Evolutionary conservation across 1,140 invertebrate genomes (phyloP).

Genomic region (Mamestra configurata): DNA sequence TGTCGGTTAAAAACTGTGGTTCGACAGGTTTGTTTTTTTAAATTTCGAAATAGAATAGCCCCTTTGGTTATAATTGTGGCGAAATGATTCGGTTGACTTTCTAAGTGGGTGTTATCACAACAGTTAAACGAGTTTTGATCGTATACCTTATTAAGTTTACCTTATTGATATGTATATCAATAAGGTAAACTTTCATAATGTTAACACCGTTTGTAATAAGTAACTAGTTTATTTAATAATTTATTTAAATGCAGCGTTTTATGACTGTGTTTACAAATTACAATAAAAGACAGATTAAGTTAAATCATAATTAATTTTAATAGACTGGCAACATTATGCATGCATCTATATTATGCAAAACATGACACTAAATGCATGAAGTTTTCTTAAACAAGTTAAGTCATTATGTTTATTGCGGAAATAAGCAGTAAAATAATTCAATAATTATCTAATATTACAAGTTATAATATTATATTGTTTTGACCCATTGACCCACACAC

Average conservation of each 20-base stretch:
- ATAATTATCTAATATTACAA: conserved; percentile 12
- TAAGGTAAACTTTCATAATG: too few relatives aligned
- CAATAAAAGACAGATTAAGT: background rate
- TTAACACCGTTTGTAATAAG: too few relatives aligned
- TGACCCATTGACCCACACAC: background rate
- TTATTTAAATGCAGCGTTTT: background rate
- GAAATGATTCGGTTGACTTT: too few relatives aligned
- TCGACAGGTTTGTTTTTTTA: too few relatives aligned
- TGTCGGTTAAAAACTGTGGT: too few relatives aligned
- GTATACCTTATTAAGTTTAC: too few relatives aligned
- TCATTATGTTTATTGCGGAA: conserved; percentile 20
- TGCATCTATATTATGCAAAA: conserved; percentile 10
- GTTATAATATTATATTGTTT: background rate
- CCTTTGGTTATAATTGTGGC: too few relatives aligned
- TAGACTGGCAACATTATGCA: background rate
- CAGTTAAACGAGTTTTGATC: too few relatives aligned
- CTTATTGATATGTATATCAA: too few relatives aligned
- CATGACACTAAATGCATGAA: background rate
- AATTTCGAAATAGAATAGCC: too few relatives aligned
- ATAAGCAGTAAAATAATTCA: background rate
- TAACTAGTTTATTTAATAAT: too few relatives aligned
- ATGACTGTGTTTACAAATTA: background rate
- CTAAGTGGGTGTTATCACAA: too few relatives aligned
- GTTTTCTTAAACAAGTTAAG: conserved; percentile 4
- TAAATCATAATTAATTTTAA: background rate